Evolutionary conservation across 2,888 invertebrate genomes (phyloP), one percentile per base, ranked within the genome.

Genomic region (Diogma glabrata): DNA sequence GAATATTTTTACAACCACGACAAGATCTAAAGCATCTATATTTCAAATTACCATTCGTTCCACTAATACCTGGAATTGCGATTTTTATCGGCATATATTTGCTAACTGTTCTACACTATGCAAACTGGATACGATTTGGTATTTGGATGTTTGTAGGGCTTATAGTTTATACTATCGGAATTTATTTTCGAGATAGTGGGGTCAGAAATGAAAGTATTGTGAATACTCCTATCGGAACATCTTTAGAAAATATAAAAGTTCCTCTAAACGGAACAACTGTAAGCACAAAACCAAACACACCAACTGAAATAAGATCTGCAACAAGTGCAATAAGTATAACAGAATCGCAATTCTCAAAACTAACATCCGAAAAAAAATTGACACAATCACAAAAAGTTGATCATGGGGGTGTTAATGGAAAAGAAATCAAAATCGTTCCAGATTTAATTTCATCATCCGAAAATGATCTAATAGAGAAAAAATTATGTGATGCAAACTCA

Each of bases 141-240:
- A 70, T 88, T 10, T 93, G 93, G 93, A 81, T 91, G 77, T 63
- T 70, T 22, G 67, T 90, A 57, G 93, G 92, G 86, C 68, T 74
- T 14, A 14, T 43, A 2, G 16, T n/a, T 6, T 43, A 43, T 14
- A 14, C 23, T 22, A 22, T 20, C 22, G 20, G 43, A 3, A 43
- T 43, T n/a, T 43, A 43, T 10, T 22, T n/a, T 12, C 22, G 43
- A 43, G 43, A 43, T 43, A 7, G 43, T 10, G 43, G 43, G n/a
- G 43, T 43, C 3, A 43, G 23, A 22, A 43, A 43, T 43, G 23
- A 43, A 43, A 43, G 43, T 22, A 23, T 43, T n/a, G 9, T 40
- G n/a, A 19, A 22, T 20, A 43, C 43, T 7, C 43, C 43, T 3
- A 43, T n/a, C n/a, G 3, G 22, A 3, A 43, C 22, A 22, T 43